Conservation (phyloP, 1,140 invertebrate species). For the Bombyx mandarina region DNA sequence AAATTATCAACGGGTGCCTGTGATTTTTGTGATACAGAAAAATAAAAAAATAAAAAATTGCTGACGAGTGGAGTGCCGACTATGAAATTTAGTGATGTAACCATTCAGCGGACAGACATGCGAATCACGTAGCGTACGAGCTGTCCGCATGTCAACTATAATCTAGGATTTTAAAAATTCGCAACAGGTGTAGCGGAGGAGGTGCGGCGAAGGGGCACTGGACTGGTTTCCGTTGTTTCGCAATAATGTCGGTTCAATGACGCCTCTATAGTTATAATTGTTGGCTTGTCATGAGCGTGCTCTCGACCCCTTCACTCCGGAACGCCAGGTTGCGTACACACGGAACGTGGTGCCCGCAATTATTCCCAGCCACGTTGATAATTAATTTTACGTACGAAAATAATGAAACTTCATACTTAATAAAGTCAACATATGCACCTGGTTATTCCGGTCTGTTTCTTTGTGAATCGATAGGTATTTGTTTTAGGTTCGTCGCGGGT, state of each 20-base stretch:
- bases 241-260: slow-evolving; percentile 67
- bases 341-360: too few relatives aligned
- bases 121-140: slow-evolving; percentile 41
- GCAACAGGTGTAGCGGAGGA: slow-evolving; percentile 51
- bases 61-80: background rate
- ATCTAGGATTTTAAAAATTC: slow-evolving; percentile 70
- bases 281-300: slow-evolving; percentile 51
- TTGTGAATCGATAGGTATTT: too few relatives aligned
- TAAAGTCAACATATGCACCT: too few relatives aligned
- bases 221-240: slow-evolving; percentile 70
- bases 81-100: slow-evolving; percentile 43
- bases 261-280: slow-evolving; percentile 62
- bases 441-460: too few relatives aligned
- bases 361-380: too few relatives aligned
- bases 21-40: too few relatives aligned
- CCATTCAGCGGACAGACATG: slow-evolving; percentile 27
- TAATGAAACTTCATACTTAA: too few relatives aligned
- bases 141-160: slow-evolving; percentile 59
- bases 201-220: slow-evolving; percentile 27
- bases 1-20: too few relatives aligned
- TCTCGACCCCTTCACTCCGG: slow-evolving; percentile 47
- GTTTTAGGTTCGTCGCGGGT: too few relatives aligned
- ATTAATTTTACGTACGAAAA: too few relatives aligned
- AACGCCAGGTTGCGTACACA: too few relatives aligned
- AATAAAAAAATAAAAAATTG: too few relatives aligned